These are phyloP conservation scores for Leucoraja erinaceus DNA, from an alignment of 2,113 vertebrate genomes.

Conservation along the genomic window DNA sequence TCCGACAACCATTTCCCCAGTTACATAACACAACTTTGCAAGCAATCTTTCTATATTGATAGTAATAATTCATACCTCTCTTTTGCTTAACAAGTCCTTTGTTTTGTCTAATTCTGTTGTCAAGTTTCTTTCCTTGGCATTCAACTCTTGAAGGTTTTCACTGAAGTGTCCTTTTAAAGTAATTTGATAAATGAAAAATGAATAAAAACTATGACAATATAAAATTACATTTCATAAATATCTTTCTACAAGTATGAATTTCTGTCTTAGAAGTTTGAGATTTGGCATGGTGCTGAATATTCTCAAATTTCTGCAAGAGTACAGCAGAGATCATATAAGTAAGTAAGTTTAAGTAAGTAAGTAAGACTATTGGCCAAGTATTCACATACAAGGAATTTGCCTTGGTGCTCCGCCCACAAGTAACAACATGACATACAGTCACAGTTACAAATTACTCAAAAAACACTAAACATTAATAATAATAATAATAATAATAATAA, in stretches of 20 bases:
- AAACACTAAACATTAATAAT: too few relatives aligned
- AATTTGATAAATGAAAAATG: conserved; percentile 37
- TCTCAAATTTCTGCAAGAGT: too few relatives aligned
- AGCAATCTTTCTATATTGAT: not conserved
- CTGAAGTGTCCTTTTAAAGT: conserved; percentile 56
- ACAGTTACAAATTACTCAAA: too few relatives aligned
- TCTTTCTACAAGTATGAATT: not conserved
- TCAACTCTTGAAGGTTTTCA: conserved; percentile 61
- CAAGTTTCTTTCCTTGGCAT: conserved; percentile 58
- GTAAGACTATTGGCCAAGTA: too few relatives aligned
- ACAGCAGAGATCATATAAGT: too few relatives aligned
- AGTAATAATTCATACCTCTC: conserved; percentile 56
- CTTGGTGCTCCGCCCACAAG: too few relatives aligned
- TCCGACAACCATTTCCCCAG: not conserved
- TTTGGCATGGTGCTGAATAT: too few relatives aligned
- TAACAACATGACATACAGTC: too few relatives aligned
- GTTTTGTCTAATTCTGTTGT: conserved; percentile 59
- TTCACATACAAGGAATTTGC: too few relatives aligned
- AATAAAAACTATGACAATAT: not conserved
- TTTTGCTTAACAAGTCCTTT: conserved; percentile 59
- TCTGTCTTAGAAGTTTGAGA: too few relatives aligned
- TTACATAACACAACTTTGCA: not conserved
- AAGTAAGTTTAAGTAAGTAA: too few relatives aligned
- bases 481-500: too few relatives aligned
- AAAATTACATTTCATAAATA: not conserved